A percentile compares a stretch with the other conserved stretches of the same genome.
Evolutionary conservation across 2,888 invertebrate species (phyloP).

Genomic region (Busseola fusca): DNA sequence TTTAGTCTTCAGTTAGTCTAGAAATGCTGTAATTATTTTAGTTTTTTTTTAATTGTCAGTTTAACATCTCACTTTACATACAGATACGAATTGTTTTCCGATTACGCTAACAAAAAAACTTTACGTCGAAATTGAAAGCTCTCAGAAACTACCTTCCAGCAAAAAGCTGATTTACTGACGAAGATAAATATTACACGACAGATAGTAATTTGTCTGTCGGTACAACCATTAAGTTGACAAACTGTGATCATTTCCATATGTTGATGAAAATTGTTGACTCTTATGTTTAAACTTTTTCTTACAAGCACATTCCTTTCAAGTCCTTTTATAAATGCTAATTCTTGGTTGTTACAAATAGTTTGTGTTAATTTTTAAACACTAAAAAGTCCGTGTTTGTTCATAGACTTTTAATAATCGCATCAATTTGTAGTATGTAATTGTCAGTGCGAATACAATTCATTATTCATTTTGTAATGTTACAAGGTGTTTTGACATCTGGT

Average conservation of each 20-base stretch:
- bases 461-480: background rate
- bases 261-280: slow-evolving; percentile 34
- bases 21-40: background rate
- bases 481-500: slow-evolving; percentile 7
- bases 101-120: slow-evolving; percentile 23
- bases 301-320: background rate
- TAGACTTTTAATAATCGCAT: slow-evolving; percentile 14
- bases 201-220: slow-evolving; percentile 55
- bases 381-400: slow-evolving; percentile 11
- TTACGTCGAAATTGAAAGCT: slow-evolving; percentile 28
- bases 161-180: slow-evolving; percentile 44
- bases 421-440: slow-evolving; percentile 18
- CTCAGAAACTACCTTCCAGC: slow-evolving; percentile 24
- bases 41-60: background rate
- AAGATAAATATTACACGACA: slow-evolving; percentile 47
- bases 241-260: slow-evolving; percentile 38
- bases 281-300: slow-evolving; percentile 29
- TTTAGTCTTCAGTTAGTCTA: too few relatives aligned
- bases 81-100: slow-evolving; percentile 17
- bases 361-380: slow-evolving; percentile 1
- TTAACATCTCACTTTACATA: slow-evolving; percentile 9
- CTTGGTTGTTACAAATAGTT: background rate
- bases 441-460: slow-evolving; percentile 7
- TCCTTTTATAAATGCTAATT: slow-evolving; percentile 27
- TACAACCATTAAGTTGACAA: slow-evolving; percentile 49